Base-by-base conservation (phyloP, 2,888 invertebrate species). In the Euclidia mi region DNA sequence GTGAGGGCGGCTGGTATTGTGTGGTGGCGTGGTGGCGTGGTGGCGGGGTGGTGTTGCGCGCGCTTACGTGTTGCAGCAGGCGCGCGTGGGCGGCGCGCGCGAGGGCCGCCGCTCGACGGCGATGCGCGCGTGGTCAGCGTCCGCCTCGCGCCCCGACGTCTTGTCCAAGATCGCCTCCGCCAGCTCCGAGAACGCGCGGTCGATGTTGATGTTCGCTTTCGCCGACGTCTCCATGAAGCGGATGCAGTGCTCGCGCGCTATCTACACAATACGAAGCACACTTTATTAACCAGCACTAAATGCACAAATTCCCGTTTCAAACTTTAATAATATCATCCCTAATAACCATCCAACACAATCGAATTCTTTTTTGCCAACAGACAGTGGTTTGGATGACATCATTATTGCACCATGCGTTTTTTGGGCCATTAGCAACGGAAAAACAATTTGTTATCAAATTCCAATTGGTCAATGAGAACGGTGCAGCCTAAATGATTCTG, bases 211-310 rank as follows among this genome's bases (percentile, higher is more conserved):
- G 93, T 99, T 98, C 53, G 98, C 97, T 95, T 99, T 99, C 64
- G 99, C 99, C 66, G 99, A 99, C 56, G 99, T 99, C 95, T 99
- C 99, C 97, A 99, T 98, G 95, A 99, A 99, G 71, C 98, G 96
- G 89, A 99, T 98, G 79, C 98, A 96, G 94, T 99, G 99, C 95
- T 99, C 99, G 82, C 97, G 96, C 35, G 98, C 99, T 95, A 99
- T 99, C 98, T 99, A 92, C 18, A 40, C 31, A 2, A n/a, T 15
- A n/a, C n/a, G 7, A 14, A 28, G 11, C 1, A 6, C 6, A 7
- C 29, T 14, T 2, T 2, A 1, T 17, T 10, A 7, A 25, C 14
- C 14, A 2, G 9, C 20, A 25, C 20, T n/a, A n/a, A n/a, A n/a
- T n/a, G n/a, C n/a, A n/a, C n/a, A n/a, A n/a, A n/a, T n/a, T n/a